phyloP scores from a whole-genome alignment of 2,797 vertebrate species.

The Alosa sapidissima region DNA sequence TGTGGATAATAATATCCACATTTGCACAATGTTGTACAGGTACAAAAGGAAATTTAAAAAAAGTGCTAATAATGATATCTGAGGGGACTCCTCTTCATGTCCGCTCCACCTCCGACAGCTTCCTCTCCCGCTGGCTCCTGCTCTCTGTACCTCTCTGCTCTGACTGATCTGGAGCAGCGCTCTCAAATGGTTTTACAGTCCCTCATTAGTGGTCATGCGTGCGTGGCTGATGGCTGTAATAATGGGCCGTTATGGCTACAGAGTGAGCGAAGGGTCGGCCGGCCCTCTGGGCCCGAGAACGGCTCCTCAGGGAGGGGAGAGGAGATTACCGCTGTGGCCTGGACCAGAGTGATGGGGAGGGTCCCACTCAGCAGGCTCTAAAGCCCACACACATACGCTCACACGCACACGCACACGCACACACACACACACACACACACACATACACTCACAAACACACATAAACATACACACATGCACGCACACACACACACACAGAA shows the following conservation, averaged over 20 bases:
- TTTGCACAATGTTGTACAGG: neutral
- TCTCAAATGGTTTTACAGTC: slow-evolving; percentile 68
- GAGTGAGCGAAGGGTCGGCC: slow-evolving; percentile 71
- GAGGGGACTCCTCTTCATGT: neutral
- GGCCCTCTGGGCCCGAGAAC: slow-evolving; percentile 58
- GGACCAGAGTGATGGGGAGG: slow-evolving; percentile 50
- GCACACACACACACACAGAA: neutral
- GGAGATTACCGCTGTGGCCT: slow-evolving; percentile 54
- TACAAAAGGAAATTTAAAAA: neutral
- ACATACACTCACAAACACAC: neutral
- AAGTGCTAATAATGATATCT: neutral
- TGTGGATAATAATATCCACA: neutral
- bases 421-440: neutral
- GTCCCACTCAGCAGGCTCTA: slow-evolving; percentile 52
- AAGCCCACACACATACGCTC: neutral
- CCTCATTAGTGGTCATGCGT: slow-evolving; percentile 82
- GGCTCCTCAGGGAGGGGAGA: slow-evolving; percentile 55
- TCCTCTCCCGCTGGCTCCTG: neutral
- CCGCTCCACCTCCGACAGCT: neutral
- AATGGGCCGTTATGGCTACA: slow-evolving; percentile 76
- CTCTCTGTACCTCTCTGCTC: neutral
- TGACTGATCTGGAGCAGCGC: slow-evolving; percentile 26
- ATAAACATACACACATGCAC: neutral
- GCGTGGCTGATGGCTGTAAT: slow-evolving; percentile 81
- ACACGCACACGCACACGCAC: neutral